Percentiles rank a stretch among this genome's conserved stretches.
These are phyloP conservation scores for Calidris pygmaea DNA, from an alignment of 2,113 vertebrate species.

Conservation along the genomic window DNA sequence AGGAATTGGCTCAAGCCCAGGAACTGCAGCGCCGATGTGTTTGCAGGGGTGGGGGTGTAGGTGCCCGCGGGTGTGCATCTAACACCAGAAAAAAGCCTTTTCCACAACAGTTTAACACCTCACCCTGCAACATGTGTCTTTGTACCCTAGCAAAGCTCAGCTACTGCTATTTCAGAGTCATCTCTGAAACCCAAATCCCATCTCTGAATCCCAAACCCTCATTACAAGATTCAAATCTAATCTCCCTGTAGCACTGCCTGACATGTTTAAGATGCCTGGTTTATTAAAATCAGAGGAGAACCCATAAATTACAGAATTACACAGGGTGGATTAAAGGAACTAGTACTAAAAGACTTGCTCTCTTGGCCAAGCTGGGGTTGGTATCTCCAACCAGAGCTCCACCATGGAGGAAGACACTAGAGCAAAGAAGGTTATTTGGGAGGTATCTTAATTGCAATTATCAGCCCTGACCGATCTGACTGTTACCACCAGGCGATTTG, in stretches of 20 bases:
- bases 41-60: neutral
- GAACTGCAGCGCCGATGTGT: neutral
- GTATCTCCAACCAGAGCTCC: neutral
- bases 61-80: too few species aligned
- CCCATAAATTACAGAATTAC: neutral
- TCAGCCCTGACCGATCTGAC: neutral
- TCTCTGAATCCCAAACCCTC: neutral
- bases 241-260: neutral
- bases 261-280: neutral
- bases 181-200: too few species aligned
- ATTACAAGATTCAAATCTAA: neutral
- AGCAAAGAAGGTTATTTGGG: neutral
- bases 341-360: neutral
- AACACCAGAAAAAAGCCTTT: neutral
- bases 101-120: neutral
- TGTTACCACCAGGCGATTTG: neutral
- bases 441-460: neutral
- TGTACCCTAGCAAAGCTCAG: neutral
- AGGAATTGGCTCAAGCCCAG: neutral
- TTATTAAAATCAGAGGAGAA: neutral
- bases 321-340: neutral
- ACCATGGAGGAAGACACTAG: neutral
- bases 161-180: neutral
- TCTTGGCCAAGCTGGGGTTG: neutral
- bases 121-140: rapidly evolving